Evolutionary conservation across 92 coral and sea anemone genomes (phyloP).

Genomic region (Porites divaricata): DNA sequence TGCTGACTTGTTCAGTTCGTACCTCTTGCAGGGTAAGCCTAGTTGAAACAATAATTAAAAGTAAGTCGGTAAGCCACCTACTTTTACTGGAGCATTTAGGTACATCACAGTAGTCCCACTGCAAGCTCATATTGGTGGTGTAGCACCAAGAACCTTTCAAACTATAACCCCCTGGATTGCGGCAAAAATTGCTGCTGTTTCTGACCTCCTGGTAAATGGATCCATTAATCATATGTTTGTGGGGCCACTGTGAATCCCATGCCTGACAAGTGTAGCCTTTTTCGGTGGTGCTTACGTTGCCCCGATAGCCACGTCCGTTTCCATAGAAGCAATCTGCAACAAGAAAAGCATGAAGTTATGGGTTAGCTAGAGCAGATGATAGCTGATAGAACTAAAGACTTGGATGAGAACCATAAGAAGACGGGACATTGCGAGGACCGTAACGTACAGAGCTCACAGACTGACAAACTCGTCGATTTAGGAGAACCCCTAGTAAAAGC

Average conservation of each 20-base stretch:
- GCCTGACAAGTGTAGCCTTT: conserved; percentile 16
- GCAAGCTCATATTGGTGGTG: conserved; percentile 13
- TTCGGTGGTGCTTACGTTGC: conserved; percentile 19
- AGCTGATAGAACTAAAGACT: neutral
- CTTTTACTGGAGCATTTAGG: conserved; percentile 20
- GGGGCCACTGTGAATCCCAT: conserved; percentile 21
- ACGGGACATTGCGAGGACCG: neutral
- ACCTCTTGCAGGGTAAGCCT: neutral
- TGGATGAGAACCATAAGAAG: neutral
- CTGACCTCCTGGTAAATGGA: neutral
- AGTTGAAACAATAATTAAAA: neutral
- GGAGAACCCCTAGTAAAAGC: too few species aligned
- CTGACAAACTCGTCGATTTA: too few species aligned
- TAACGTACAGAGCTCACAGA: too few species aligned
- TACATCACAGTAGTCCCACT: conserved; percentile 27
- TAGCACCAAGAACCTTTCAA: conserved; percentile 21
- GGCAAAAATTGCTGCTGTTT: conserved; percentile 13
- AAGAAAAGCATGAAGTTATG: neutral
- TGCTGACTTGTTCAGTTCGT: neutral
- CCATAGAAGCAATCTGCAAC: conserved; percentile 23
- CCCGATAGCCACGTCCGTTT: conserved; percentile 29
- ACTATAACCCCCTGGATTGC: conserved; percentile 24
- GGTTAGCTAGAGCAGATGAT: neutral
- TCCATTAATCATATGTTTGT: neutral
- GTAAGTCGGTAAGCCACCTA: neutral